phyloP scores from a whole-genome alignment of 1,140 invertebrate species.

The Pachypeltis micranthus region DNA sequence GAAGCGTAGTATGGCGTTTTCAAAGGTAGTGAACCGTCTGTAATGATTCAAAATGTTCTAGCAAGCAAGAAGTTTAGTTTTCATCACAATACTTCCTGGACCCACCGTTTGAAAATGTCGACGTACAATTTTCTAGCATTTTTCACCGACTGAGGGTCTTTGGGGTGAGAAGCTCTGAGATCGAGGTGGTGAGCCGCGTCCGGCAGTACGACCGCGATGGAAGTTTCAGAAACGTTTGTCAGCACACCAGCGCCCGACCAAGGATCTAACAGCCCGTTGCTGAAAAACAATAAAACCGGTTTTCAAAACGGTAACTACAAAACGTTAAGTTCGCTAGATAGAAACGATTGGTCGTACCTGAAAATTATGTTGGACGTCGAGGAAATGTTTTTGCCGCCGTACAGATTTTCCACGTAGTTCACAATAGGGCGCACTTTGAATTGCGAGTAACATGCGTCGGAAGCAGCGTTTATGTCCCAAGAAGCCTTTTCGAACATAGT shows the following conservation, averaged over 20 bases:
- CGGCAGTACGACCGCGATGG: constrained; percentile 62
- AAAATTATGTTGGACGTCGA: constrained; percentile 74
- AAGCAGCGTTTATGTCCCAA: constrained; percentile 61
- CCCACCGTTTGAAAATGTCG: constrained; percentile 55
- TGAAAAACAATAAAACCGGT: constrained; percentile 36
- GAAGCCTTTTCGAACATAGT: constrained; percentile 70
- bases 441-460: constrained; percentile 53
- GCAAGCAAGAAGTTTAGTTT: too few species aligned
- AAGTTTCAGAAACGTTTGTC: constrained; percentile 44
- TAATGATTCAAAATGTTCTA: too few species aligned
- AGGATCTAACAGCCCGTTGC: constrained; percentile 83
- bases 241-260: constrained; percentile 85
- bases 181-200: constrained; percentile 91
- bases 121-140: constrained; percentile 54
- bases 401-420: constrained; percentile 56
- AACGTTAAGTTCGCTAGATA: constrained; percentile 1
- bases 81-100: too few species aligned
- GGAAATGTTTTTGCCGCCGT: constrained; percentile 63
- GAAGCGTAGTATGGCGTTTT: too few species aligned
- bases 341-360: constrained; percentile 40
- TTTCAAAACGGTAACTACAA: neutral
- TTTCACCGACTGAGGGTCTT: constrained; percentile 60
- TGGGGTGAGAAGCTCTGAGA: constrained; percentile 53
- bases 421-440: constrained; percentile 54
- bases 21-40: too few species aligned